These are phyloP conservation scores for Macrophya alboannulata DNA, from an alignment of 2,888 invertebrate species.

Conservation along the genomic window DNA sequence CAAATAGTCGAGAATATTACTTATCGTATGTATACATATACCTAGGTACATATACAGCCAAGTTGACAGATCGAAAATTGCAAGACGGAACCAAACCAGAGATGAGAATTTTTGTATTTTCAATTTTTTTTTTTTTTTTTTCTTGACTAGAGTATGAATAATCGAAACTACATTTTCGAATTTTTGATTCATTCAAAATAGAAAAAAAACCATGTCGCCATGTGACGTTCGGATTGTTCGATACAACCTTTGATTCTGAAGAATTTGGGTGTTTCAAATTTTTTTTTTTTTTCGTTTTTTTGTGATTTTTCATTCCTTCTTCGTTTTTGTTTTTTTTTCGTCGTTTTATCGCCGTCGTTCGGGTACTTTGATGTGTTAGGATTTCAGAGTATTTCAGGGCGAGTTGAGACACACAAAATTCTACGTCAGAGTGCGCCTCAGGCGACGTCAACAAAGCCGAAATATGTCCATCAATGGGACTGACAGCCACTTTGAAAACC, in stretches of 20 bases:
- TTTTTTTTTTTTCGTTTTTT: background rate
- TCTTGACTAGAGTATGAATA: background rate
- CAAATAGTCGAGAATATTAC: background rate
- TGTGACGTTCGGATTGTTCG: background rate
- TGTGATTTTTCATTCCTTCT: background rate
- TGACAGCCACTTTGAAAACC: constrained; percentile 17
- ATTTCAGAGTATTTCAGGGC: background rate
- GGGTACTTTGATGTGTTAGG: constrained; percentile 21
- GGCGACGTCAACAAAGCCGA: constrained; percentile 33
- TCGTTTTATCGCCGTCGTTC: background rate
- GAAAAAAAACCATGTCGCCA: background rate
- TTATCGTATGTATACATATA: too few relatives aligned
- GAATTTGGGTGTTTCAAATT: background rate
- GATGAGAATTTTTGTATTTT: background rate
- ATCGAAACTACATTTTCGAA: background rate
- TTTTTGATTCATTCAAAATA: background rate
- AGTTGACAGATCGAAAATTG: background rate
- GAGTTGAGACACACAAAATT: background rate
- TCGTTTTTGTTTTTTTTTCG: background rate
- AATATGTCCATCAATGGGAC: constrained; percentile 36
- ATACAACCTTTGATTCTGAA: background rate
- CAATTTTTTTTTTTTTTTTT: background rate
- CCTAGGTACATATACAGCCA: too few relatives aligned
- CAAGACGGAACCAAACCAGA: background rate
- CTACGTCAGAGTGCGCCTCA: constrained; percentile 5